Conservation (phyloP, 1,140 invertebrate genomes). For the Zaprionus tsacasi region DNA sequence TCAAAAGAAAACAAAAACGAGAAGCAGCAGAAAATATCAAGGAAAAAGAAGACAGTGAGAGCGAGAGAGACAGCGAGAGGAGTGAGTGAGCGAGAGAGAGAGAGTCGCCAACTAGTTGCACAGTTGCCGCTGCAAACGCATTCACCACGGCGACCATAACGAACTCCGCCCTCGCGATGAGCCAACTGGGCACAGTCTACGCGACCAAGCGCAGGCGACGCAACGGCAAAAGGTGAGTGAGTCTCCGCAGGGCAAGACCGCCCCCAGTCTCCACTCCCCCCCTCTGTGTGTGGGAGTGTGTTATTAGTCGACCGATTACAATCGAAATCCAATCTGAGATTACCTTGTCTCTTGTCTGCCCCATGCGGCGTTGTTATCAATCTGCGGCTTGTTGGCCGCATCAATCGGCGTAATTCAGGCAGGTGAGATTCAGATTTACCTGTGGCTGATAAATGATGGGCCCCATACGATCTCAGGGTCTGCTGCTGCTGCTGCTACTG, state of each 20-base stretch:
- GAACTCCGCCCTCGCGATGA: slow-evolving; percentile 87
- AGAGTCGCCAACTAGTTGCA: slow-evolving; percentile 1
- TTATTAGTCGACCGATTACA: slow-evolving; percentile 75
- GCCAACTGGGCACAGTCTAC: slow-evolving; percentile 96
- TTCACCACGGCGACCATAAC: slow-evolving; percentile 84
- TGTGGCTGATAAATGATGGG: slow-evolving; percentile 45
- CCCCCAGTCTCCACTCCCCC: no score
- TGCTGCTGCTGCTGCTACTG: slow-evolving; percentile 27
- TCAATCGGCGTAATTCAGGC: slow-evolving; percentile 21
- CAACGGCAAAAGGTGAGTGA: slow-evolving; percentile 95
- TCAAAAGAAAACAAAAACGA: slow-evolving; percentile 75
- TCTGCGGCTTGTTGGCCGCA: slow-evolving; percentile 54
- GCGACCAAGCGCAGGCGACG: slow-evolving; percentile 95
- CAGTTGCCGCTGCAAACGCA: slow-evolving; percentile 22
- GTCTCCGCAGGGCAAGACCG: background rate
- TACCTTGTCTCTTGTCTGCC: slow-evolving; percentile 26
- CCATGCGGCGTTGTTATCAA: slow-evolving; percentile 51
- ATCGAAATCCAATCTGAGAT: slow-evolving; percentile 56
- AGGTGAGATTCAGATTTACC: background rate
- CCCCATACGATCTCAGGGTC: slow-evolving; percentile 27
- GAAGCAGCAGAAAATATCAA: slow-evolving; percentile 7
- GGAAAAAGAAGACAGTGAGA: background rate
- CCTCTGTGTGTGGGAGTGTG: slow-evolving; percentile 21
- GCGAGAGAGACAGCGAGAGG: background rate
- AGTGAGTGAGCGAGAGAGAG: background rate